Percentiles rank a stretch among this genome's conserved stretches.
These are phyloP conservation scores for Tribolium madens DNA, from an alignment of 1,140 invertebrate species.

Conservation along the genomic window DNA sequence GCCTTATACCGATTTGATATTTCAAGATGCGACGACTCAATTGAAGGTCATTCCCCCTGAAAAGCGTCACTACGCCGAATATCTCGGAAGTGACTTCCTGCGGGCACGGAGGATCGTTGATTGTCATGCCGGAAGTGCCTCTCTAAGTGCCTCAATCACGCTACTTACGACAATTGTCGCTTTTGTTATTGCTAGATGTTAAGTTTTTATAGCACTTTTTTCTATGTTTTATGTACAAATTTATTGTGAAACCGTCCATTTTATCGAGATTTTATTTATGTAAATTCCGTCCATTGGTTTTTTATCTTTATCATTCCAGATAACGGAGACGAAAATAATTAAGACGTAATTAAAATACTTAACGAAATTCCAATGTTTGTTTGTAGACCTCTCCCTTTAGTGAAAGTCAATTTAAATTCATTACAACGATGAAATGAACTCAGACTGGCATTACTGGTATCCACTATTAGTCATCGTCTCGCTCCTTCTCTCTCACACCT, in stretches of 20 bases:
- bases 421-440: constrained; percentile 23
- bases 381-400: constrained; percentile 22
- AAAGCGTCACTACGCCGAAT: constrained; percentile 75
- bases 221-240: constrained; percentile 15
- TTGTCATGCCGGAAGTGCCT: constrained; percentile 72
- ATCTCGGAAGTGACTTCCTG: constrained; percentile 82
- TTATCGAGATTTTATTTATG: constrained; percentile 2
- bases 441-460: constrained; percentile 33
- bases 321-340: background rate
- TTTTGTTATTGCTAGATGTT: constrained; percentile 40
- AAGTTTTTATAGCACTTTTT: constrained; percentile 9
- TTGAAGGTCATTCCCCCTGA: constrained; percentile 76
- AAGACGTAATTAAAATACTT: constrained; percentile 1
- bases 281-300: constrained; percentile 15
- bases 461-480: constrained; percentile 47
- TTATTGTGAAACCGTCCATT: constrained; percentile 9
- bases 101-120: constrained; percentile 82
- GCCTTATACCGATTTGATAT: constrained; percentile 89
- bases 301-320: constrained; percentile 2
- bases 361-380: background rate
- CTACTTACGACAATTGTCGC: constrained; percentile 29
- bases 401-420: constrained; percentile 46
- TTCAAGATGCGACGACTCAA: constrained; percentile 91
- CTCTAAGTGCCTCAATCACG: constrained; percentile 39
- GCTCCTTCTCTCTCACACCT: constrained; percentile 36